These are phyloP conservation scores for Tachyglossus aculeatus DNA, from an alignment of 2,797 vertebrate species.

Conservation along the genomic window DNA sequence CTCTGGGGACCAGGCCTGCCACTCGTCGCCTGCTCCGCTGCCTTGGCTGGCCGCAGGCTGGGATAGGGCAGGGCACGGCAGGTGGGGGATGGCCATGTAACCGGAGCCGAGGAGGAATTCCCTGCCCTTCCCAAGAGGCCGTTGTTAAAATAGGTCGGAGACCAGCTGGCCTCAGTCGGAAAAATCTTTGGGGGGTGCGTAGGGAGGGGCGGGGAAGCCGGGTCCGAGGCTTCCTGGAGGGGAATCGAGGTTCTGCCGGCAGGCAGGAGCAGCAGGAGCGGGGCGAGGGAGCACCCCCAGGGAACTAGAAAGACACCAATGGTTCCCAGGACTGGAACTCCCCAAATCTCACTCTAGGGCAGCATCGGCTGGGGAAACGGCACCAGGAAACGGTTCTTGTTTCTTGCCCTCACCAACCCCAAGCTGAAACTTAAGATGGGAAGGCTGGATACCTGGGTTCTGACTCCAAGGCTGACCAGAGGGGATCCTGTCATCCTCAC, in stretches of 20 bases:
- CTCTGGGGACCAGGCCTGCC: too few species aligned
- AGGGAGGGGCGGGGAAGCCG: conserved; percentile 14
- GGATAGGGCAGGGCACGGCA: neutral
- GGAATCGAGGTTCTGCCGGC: neutral
- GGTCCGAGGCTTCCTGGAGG: neutral
- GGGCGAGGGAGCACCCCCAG: neutral
- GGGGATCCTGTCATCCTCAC: too few species aligned
- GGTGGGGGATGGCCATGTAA: neutral
- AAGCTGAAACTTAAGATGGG: neutral
- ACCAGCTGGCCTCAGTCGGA: conserved; percentile 37
- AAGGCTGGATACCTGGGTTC: neutral
- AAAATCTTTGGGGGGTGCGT: conserved; percentile 44
- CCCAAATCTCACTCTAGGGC: neutral
- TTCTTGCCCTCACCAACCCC: neutral
- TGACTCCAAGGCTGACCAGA: too few species aligned
- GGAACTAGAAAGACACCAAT: too few species aligned
- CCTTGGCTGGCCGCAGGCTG: conserved; percentile 12
- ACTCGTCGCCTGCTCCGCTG: too few species aligned
- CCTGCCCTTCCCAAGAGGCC: conserved; percentile 47
- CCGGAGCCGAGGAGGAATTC: conserved; percentile 46
- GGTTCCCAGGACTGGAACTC: neutral
- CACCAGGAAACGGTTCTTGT: neutral
- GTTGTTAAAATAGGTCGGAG: conserved; percentile 51
- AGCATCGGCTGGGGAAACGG: neutral
- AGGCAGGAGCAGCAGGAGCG: neutral